Evolutionary conservation across 2,113 vertebrate species (phyloP), one percentile per base, ranked within the genome.

Genomic region (Lepus timidus): DNA sequence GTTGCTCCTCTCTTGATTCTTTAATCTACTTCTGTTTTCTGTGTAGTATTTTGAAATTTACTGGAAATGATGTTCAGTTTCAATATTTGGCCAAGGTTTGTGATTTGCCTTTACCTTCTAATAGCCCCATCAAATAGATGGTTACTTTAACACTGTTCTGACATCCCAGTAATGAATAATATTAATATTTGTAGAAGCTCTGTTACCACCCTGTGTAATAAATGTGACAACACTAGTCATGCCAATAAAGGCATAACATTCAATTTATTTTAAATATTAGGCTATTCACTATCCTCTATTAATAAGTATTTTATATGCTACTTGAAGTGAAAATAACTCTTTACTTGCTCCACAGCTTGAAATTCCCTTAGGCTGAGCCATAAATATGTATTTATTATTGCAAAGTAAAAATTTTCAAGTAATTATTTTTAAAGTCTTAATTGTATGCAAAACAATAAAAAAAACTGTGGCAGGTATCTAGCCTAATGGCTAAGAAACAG

Each of bases 261-360:
- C 25, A 80, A 88, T 79, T 36, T 79, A 88, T 25, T 78, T 89
- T 33, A 93, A 74, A 68, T 75, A 81, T 55, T 87, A 71, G 22
- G 51, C 70, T 91, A 70, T 36, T 83, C 33, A 78, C 31, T 71
- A 65, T 44, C 64, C 71, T n/a, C 70, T 51, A 33, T 4, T 83
- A 19, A 71, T 62, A 23, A 25, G n/a, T 8, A 88, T 70, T 62
- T 92, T 92, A 67, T 70, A 58, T 52, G 14, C 14, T 3, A 88
- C 6, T 29, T 88, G 9, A 39, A 87, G n/a, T 82, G 49, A 85
- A 92, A 84, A 67, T 58, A 71, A 88, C 8, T 22, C 44, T 7
- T 55, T n/a, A 52, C 75, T 10, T 85, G 33, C 29, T 79, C 19
- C 79, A 79, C 8, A 71, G 27, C 6, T 36, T 84, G 58, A 83